Evolutionary conservation across 2,797 vertebrate species (phyloP).

Genomic region (Macrochelys suwanniensis): DNA sequence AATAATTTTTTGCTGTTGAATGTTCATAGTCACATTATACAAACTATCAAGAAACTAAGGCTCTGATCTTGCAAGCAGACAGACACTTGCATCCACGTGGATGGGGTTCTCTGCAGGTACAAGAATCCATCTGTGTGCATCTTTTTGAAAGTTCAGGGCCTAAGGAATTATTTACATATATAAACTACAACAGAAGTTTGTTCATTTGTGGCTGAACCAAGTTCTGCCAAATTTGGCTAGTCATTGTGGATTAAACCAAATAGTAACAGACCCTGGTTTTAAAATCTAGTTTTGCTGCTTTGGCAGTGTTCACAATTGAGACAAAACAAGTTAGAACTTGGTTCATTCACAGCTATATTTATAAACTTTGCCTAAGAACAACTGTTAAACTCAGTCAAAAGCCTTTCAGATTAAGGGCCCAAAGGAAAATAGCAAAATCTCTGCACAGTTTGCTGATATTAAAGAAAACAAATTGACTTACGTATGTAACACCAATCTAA

Average conservation of each 20-base stretch:
- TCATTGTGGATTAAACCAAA: neutral
- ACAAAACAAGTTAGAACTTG: slow-evolving; percentile 19
- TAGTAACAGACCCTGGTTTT: neutral
- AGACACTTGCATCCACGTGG: neutral
- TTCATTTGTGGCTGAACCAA: neutral
- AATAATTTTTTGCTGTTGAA: neutral
- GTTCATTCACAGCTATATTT: neutral
- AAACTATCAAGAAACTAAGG: neutral
- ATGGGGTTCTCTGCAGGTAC: too few species aligned
- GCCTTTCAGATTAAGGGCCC: neutral
- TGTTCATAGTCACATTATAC: neutral
- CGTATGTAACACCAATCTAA: neutral
- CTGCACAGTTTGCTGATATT: neutral
- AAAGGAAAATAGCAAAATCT: neutral
- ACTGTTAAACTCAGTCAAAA: neutral
- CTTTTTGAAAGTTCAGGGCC: neutral
- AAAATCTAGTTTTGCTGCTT: neutral
- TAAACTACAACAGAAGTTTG: neutral
- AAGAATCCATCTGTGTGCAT: neutral
- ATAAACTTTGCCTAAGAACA: neutral
- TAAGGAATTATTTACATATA: neutral
- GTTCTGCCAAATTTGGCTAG: neutral
- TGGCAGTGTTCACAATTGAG: neutral
- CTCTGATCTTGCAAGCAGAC: slow-evolving; percentile 1
- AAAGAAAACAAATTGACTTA: neutral